Conservation (phyloP, 2,113 vertebrate genomes). For the Fukomys damarensis region DNA sequence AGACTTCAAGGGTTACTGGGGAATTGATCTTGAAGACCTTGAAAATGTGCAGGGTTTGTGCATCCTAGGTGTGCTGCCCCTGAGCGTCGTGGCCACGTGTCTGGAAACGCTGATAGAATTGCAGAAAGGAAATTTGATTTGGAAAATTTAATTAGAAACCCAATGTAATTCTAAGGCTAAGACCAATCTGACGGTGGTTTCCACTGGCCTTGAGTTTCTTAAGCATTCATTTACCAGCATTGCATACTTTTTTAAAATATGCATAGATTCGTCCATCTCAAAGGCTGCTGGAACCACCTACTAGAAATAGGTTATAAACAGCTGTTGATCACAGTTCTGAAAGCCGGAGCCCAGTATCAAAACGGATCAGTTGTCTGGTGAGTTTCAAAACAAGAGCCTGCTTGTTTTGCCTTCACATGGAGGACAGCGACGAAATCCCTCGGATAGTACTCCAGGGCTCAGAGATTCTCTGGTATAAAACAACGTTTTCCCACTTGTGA, state of each 20-base stretch:
- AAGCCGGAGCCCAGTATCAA: neutral
- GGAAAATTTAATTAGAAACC: neutral
- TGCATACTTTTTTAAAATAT: too few relatives aligned
- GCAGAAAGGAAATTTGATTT: neutral
- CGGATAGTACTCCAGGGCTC: neutral
- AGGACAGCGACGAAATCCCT: neutral
- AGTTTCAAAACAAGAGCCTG: neutral
- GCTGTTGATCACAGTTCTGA: neutral
- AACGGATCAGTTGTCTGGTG: neutral
- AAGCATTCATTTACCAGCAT: neutral
- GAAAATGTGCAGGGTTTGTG: neutral
- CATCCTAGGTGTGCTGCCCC: neutral
- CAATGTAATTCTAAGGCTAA: neutral
- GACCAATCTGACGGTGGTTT: neutral
- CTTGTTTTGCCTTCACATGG: neutral
- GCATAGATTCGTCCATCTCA: neutral
- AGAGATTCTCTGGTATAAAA: neutral
- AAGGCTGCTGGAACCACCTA: neutral
- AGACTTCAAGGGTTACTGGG: too few relatives aligned
- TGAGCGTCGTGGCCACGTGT: rapidly evolving
- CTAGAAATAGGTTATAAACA: neutral
- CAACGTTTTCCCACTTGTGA: neutral
- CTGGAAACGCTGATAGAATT: neutral
- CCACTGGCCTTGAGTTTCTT: too few relatives aligned
- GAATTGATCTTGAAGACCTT: neutral